These are phyloP conservation scores for Mormoops blainvillei DNA, from an alignment of 2,113 vertebrate species.

Conservation along the genomic window DNA sequence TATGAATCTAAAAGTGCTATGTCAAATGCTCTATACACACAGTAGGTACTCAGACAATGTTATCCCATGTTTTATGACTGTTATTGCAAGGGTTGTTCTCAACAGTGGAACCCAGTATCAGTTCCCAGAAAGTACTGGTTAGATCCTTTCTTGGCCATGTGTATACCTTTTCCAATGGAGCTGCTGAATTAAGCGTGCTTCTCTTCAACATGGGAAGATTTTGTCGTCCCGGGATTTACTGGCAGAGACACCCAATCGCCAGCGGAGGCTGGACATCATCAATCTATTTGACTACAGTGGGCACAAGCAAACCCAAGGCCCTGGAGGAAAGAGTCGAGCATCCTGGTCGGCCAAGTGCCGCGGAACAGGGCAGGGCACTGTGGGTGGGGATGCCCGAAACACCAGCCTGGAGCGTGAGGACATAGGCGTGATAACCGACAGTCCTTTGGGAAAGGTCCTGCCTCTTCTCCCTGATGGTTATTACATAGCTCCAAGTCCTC, in stretches of 20 bases:
- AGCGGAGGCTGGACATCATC: neutral
- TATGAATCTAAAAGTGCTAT: neutral
- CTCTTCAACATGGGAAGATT: neutral
- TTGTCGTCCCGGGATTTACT: neutral
- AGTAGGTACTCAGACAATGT: neutral
- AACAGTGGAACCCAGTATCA: neutral
- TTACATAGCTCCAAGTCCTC: neutral
- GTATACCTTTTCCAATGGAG: neutral
- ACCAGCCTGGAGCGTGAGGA: neutral
- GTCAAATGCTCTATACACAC: neutral
- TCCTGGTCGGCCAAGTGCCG: neutral
- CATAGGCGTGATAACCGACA: neutral
- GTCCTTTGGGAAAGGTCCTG: neutral
- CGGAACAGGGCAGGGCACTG: neutral
- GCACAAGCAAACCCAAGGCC: neutral
- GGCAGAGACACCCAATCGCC: neutral
- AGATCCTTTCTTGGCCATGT: neutral
- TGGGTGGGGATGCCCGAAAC: neutral
- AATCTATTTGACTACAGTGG: neutral
- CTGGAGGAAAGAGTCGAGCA: neutral
- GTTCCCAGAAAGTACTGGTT: too few species aligned
- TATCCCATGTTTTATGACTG: neutral
- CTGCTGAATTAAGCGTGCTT: neutral
- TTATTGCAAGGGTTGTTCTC: neutral
- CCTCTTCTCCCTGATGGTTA: neutral